Evolutionary conservation across 1,140 invertebrate genomes (phyloP).

Genomic region (Maniola jurtina): DNA sequence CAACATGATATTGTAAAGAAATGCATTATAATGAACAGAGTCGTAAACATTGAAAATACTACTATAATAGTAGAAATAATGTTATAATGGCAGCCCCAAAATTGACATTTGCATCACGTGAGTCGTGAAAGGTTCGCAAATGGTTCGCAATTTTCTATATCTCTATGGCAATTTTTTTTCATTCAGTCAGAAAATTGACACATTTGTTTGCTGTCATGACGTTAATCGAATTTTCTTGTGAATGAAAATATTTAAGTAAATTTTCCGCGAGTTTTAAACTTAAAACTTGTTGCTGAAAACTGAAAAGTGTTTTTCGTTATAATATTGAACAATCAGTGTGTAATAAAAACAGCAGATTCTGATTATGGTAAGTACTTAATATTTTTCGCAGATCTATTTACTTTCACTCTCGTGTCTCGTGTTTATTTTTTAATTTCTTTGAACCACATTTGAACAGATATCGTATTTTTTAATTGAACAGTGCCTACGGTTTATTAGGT

Average conservation of each 20-base stretch:
- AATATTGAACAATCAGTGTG: background rate
- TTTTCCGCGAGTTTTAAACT: conserved; percentile 14
- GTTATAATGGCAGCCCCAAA: background rate
- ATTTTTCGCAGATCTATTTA: background rate
- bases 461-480: no score
- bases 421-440: background rate
- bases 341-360: background rate
- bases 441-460: no score
- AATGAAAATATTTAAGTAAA: background rate
- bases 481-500: no score
- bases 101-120: background rate
- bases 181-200: conserved; percentile 4
- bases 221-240: background rate
- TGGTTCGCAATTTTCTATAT: background rate
- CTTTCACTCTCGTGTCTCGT: background rate
- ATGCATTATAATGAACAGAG: no score
- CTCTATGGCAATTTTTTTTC: conserved; percentile 4
- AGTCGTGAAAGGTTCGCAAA: background rate
- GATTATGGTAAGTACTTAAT: background rate
- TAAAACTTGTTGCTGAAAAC: conserved; percentile 11
- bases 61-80: background rate
- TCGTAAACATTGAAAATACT: background rate
- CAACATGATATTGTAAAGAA: no score
- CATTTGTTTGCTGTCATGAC: background rate
- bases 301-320: conserved; percentile 1